Conservation (phyloP, 2,797 vertebrate genomes). For the Muscicapa striata region DNA sequence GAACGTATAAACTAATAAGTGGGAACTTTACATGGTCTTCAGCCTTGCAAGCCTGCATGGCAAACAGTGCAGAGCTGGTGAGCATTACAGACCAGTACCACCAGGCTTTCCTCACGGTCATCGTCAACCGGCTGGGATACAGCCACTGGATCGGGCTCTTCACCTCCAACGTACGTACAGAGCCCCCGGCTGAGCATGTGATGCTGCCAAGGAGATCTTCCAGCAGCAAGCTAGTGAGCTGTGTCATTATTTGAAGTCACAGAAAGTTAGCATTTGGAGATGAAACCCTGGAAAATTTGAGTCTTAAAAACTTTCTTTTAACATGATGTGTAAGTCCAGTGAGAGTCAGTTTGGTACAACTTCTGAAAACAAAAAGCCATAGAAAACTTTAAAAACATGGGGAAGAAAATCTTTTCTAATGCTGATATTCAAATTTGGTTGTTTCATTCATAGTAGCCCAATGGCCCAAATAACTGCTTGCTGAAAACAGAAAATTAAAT, state of each 20-base stretch:
- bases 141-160: constrained; percentile 93
- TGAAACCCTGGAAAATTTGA: background rate
- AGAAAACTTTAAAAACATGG: background rate
- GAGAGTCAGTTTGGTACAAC: background rate
- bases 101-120: constrained; percentile 92
- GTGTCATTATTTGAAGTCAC: background rate
- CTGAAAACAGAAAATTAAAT: background rate
- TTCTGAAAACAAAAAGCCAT: background rate
- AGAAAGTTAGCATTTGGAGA: background rate
- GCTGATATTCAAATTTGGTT: background rate
- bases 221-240: background rate
- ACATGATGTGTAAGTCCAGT: rapidly evolving
- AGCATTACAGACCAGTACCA: constrained; percentile 90
- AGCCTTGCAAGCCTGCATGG: constrained; percentile 83
- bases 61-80: constrained; percentile 83
- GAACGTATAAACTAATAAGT: constrained; percentile 84
- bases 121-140: constrained; percentile 84
- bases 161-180: constrained; percentile 83
- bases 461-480: background rate
- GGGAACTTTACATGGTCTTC: constrained; percentile 93
- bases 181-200: background rate
- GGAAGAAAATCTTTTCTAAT: background rate
- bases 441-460: background rate
- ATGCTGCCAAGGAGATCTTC: background rate
- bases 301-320: background rate